Base-by-base conservation (phyloP, 2,797 vertebrate species). In the Parambassis ranga region DNA sequence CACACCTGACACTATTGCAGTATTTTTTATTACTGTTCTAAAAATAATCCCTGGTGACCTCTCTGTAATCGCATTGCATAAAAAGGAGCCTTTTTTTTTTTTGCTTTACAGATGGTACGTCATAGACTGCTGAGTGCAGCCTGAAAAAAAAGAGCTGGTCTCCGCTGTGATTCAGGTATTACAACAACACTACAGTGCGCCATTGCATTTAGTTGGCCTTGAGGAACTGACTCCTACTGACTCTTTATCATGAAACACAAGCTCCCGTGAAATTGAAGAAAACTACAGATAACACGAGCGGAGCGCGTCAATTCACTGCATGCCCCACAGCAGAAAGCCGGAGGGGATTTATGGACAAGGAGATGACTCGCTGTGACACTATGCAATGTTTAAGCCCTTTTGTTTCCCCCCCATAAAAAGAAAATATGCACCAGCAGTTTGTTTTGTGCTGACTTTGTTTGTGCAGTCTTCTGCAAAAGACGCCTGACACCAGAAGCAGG, bases 161-260 rank as follows among this genome's bases (percentile, higher is more conserved):
- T 47, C 24, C 9, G 6, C 15, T 23, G 49, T 43, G 51, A 72
- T 28, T 56, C 61, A 53, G 28, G 18, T 43, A 18, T 22, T 37
- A 32, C n/a, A 63, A 52, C 32, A 30, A 32, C 67, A 37, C 51
- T 6, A 50, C 30, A 18, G 33, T 18, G 33, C 76, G 63, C 69
- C 31, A 44, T 75, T 59, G 19, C 19, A 18, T 72, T 33, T 6
- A 30, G 60, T 24, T 35, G 68, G 71, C 66, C 69, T 68, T 30
- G 57, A 81, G 70, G 60, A 73, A 57, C 31, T 7, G 58, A 69
- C 52, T 72, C 48, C 35, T 0, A 4, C 71, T 0, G 60, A 38
- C 65, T 78, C 67, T 84, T 79, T 82, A 73, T 89, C 83, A 38
- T 30, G 27, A 69, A 71, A 73, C 74, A 79, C 69, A 79, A 84